Base-by-base conservation (phyloP, 2,888 invertebrate genomes). In the Acronicta psi region DNA sequence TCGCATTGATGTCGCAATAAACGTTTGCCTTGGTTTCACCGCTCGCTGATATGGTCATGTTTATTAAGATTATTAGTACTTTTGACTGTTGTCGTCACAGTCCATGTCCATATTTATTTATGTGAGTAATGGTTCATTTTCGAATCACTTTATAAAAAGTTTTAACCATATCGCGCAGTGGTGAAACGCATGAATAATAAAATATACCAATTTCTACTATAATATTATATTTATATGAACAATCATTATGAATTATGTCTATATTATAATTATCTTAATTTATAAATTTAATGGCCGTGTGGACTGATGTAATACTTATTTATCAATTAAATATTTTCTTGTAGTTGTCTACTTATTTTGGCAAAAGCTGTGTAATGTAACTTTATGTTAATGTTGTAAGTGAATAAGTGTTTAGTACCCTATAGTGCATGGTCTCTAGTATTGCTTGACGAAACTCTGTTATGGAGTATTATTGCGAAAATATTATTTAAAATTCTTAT, bases 321-420 rank as follows among this genome's bases (percentile, higher is more conserved):
- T 52, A 46, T 23, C 18, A 52, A 72, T 72, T 46, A 59, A 57
- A 11, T 34, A 57, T 59, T 53, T 55, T 50, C 49, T 52, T 65
- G 61, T 73, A 71, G 71, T 47, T 70, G 68, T 73, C 63, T 68
- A 59, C 51, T 73, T 73, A 65, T 73, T 67, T 73, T 73, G 40
- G 59, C 59, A 62, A 64, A 55, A 25, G 70, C 67, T 70, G 63
- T 63, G 56, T 58, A 53, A n/a, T 51, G 31, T 46, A n/a, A 3
- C 42, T 69, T 75, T 75, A 64, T 60, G 49, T 73, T 73, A 56
- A 43, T 62, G 68, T 74, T 47, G 65, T 74, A 68, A 70, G 70
- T 76, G 77, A 61, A 53, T 52, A 58, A 73, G 49, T 73, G 68
- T 68, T 50, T 70, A 76, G 76, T 64, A 59, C 45, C 63, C 68